These are phyloP conservation scores for Bufo gargarizans DNA, from an alignment of 2,113 vertebrate species.

Conservation along the genomic window DNA sequence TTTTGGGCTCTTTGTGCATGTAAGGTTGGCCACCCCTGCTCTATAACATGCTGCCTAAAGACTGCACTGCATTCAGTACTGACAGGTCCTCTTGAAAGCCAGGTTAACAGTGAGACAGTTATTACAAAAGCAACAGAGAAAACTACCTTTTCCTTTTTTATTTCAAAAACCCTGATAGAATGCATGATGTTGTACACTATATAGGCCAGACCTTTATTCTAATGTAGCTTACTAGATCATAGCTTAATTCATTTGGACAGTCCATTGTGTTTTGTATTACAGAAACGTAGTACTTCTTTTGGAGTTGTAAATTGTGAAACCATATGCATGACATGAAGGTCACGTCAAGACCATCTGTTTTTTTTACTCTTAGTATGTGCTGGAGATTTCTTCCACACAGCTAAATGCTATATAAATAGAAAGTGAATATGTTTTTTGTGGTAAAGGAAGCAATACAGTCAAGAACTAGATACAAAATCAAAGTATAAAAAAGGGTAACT, in stretches of 20 bases:
- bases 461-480: background rate
- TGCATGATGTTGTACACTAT: background rate
- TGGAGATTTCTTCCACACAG: slow-evolving; percentile 43
- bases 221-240: slow-evolving; percentile 19
- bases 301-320: slow-evolving; percentile 50
- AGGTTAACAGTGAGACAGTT: background rate
- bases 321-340: slow-evolving; percentile 50
- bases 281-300: slow-evolving; percentile 41
- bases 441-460: slow-evolving; percentile 8
- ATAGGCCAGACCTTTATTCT: slow-evolving; percentile 37
- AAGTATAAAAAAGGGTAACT: background rate
- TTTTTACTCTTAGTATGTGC: slow-evolving; percentile 43
- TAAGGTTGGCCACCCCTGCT: too few species aligned
- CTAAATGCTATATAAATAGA: slow-evolving; percentile 38
- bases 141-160: background rate
- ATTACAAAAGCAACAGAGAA: background rate
- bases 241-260: slow-evolving; percentile 39
- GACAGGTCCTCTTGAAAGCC: too few species aligned
- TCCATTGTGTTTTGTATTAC: slow-evolving; percentile 53
- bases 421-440: slow-evolving; percentile 17
- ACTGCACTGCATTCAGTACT: too few species aligned
- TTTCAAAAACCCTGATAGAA: background rate
- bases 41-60: too few species aligned
- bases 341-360: slow-evolving; percentile 51
- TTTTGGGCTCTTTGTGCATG: too few species aligned